These are phyloP conservation scores for Euplagia quadripunctaria DNA, from an alignment of 2,888 invertebrate species.

Conservation along the genomic window DNA sequence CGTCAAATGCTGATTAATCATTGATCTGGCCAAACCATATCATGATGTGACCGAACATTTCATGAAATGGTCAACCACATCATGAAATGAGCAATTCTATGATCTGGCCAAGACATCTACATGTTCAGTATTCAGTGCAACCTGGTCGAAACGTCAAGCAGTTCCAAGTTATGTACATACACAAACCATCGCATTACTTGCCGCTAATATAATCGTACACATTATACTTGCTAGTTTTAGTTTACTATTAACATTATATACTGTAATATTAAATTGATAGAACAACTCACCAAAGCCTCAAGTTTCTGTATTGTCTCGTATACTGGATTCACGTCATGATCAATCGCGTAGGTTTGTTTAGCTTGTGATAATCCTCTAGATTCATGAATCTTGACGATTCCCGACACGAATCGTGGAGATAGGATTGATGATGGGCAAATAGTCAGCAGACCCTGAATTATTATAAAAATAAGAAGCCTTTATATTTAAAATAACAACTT, in stretches of 20 bases:
- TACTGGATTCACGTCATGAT: slow-evolving; percentile 88
- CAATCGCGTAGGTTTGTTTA: slow-evolving; percentile 87
- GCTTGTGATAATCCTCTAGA: slow-evolving; percentile 86
- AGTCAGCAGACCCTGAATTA: slow-evolving; percentile 78
- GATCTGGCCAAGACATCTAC: too few species aligned
- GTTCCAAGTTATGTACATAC: neutral
- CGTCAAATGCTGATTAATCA: too few species aligned
- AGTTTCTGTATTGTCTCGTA: slow-evolving; percentile 88
- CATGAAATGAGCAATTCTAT: too few species aligned
- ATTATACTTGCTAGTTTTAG: too few species aligned
- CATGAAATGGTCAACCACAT: too few species aligned
- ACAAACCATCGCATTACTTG: neutral
- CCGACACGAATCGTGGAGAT: slow-evolving; percentile 76
- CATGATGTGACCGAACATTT: too few species aligned
- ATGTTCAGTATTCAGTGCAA: too few species aligned
- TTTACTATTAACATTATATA: neutral
- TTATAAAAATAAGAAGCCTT: neutral
- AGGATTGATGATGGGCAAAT: slow-evolving; percentile 76
- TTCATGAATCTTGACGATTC: slow-evolving; percentile 68
- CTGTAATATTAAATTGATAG: neutral
- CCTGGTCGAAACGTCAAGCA: neutral
- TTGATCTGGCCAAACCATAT: too few species aligned
- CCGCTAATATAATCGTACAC: too few species aligned
- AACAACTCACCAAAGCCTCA: slow-evolving; percentile 67
- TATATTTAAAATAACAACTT: neutral